A percentile compares a stretch with the other conserved stretches of the same genome.
phyloP scores from a whole-genome alignment of 2,113 vertebrate genomes.

The Agelaius phoeniceus region DNA sequence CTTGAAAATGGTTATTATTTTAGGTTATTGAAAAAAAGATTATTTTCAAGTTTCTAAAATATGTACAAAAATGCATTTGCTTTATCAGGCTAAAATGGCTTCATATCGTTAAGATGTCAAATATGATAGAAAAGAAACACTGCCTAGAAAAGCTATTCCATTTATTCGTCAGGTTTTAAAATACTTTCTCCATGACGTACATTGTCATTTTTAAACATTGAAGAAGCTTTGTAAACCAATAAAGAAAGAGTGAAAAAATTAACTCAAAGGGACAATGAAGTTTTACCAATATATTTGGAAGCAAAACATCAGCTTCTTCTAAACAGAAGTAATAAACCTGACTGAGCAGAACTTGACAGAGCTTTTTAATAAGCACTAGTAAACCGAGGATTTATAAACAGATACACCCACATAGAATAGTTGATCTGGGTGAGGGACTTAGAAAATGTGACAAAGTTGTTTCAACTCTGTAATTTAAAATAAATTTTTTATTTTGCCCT shows the following conservation, averaged over 20 bases:
- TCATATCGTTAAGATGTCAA: not conserved
- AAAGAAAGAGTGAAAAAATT: not conserved
- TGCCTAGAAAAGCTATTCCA: constrained; percentile 23
- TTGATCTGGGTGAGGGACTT: constrained; percentile 17
- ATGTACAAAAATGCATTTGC: not conserved
- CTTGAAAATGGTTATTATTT: not conserved
- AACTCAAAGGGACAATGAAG: not conserved
- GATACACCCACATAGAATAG: not conserved
- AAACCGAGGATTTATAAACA: constrained; percentile 24
- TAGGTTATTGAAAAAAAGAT: not conserved
- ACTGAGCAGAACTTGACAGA: not conserved
- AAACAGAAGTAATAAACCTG: constrained; percentile 15
- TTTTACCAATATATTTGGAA: not conserved
- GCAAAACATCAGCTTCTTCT: not conserved
- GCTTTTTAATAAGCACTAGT: not conserved
- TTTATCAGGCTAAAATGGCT: not conserved
- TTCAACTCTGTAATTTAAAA: constrained; percentile 65
- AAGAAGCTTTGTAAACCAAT: constrained; percentile 10
- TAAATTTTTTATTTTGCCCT: constrained; percentile 69
- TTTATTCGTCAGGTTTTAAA: not conserved
- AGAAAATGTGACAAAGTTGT: constrained; percentile 47
- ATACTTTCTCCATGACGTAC: not conserved
- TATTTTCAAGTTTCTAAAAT: constrained; percentile 12
- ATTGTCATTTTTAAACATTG: not conserved
- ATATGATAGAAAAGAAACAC: not conserved